A percentile compares a stretch with the other conserved stretches of the same genome.
Conservation (phyloP, 2,888 invertebrate species). For the Caenorhabditis imperialis region DNA sequence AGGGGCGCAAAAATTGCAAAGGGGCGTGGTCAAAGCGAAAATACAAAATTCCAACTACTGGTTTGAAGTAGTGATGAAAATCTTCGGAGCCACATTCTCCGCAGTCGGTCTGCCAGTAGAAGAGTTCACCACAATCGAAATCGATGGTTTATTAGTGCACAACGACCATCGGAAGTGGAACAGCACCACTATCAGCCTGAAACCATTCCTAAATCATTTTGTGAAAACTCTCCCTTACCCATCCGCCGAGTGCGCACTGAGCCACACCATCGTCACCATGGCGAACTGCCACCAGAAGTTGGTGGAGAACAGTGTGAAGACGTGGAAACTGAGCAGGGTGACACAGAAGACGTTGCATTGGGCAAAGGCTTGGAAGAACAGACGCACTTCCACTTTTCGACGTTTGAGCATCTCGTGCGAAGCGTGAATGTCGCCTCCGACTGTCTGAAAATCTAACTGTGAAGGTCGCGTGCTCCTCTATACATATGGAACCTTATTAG, state of each 20-base stretch:
- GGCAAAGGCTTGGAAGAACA: conserved; percentile 41
- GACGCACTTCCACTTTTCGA: conserved; percentile 40
- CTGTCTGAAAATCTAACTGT: conserved; percentile 24
- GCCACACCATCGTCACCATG: conserved; percentile 52
- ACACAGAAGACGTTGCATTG: conserved; percentile 51
- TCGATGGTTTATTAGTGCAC: conserved; percentile 16
- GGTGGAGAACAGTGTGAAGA: conserved; percentile 38
- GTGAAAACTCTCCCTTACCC: conserved; percentile 10
- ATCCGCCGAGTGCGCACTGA: conserved; percentile 40
- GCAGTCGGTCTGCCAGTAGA: conserved; percentile 13
- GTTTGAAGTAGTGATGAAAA: too few species aligned
- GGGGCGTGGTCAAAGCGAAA: too few species aligned
- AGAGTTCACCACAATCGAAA: conserved; percentile 32
- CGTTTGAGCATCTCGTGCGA: conserved; percentile 19
- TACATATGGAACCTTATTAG: too few species aligned
- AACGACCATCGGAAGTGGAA: conserved; percentile 41
- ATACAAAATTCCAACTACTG: too few species aligned
- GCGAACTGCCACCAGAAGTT: conserved; percentile 46
- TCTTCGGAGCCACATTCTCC: too few species aligned
- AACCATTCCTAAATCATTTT: too few species aligned
- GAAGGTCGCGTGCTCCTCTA: too few species aligned
- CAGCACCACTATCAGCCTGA: conserved; percentile 39
- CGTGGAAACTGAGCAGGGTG: conserved; percentile 32
- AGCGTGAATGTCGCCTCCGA: conserved; percentile 16
- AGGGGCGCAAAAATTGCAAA: too few species aligned